phyloP scores from a whole-genome alignment of 2,797 vertebrate genomes.

The Falco concolor region DNA sequence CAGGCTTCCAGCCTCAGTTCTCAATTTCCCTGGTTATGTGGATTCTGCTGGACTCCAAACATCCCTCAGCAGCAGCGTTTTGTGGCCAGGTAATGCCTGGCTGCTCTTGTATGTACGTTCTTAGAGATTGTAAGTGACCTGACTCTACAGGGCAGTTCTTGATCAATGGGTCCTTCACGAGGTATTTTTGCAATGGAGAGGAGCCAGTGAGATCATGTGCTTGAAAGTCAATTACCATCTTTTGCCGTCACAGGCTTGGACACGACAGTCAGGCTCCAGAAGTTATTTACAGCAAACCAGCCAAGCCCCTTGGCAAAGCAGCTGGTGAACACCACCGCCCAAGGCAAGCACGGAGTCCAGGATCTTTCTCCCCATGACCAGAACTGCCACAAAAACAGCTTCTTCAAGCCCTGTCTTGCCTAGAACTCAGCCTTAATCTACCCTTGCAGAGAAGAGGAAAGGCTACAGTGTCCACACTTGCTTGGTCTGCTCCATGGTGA shows the following conservation, averaged over 20 bases:
- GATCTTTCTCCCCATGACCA: not conserved
- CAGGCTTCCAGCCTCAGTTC: not conserved
- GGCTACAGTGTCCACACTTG: not conserved
- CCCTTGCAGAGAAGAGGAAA: not conserved
- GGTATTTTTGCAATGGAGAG: conserved; percentile 2
- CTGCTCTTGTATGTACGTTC: not conserved
- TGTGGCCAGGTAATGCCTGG: conserved; percentile 13
- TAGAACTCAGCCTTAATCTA: not conserved
- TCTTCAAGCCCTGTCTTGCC: not conserved
- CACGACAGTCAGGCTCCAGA: conserved; percentile 26
- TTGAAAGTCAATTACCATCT: not conserved
- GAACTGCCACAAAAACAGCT: not conserved
- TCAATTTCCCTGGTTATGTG: not conserved
- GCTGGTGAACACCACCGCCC: not conserved
- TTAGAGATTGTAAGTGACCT: not conserved
- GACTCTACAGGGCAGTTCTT: not conserved
- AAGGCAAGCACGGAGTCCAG: not conserved
- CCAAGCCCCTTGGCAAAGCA: conserved; percentile 31
- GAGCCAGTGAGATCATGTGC: conserved; percentile 38
- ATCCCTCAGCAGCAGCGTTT: not conserved
- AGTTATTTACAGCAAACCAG: conserved; percentile 36
- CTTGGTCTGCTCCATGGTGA: rapidly evolving
- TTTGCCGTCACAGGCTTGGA: not conserved
- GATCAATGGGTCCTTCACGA: not conserved
- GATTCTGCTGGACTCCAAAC: not conserved